phyloP scores from a whole-genome alignment of 2,888 invertebrate species.

The Eupithecia centaureata region DNA sequence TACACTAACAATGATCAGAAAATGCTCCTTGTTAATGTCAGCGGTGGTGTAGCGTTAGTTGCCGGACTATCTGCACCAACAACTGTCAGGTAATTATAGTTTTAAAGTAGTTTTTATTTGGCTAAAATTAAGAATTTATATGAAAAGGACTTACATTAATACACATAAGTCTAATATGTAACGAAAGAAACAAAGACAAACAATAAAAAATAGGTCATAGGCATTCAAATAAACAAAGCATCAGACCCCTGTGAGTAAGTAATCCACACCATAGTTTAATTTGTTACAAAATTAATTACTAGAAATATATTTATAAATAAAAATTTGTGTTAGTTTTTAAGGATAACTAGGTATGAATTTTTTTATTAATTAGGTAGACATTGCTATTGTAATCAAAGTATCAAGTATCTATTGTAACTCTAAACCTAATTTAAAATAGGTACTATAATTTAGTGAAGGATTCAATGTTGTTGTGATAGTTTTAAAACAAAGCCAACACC shows the following conservation, averaged over 20 bases:
- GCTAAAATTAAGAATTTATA: too few species aligned
- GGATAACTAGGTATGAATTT: too few species aligned
- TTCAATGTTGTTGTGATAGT: conserved; percentile 22
- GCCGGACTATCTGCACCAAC: neutral
- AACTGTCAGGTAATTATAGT: neutral
- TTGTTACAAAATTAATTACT: neutral
- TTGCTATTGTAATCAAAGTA: too few species aligned
- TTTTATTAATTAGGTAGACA: too few species aligned
- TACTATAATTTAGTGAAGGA: neutral
- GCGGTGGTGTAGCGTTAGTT: neutral
- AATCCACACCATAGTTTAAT: neutral
- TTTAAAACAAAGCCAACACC: conserved; percentile 39
- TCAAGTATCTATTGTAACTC: too few species aligned
- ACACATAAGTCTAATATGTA: neutral
- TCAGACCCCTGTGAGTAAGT: neutral
- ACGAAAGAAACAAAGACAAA: neutral
- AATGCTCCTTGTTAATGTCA: neutral
- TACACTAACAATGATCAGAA: neutral
- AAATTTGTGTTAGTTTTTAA: too few species aligned
- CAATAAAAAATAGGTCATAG: neutral
- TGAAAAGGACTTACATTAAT: too few species aligned
- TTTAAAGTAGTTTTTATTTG: neutral
- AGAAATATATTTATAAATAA: too few species aligned
- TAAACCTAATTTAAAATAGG: too few species aligned
- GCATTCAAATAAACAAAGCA: neutral